Conservation (phyloP, 2,113 vertebrate genomes). For the Climacteris rufus region DNA sequence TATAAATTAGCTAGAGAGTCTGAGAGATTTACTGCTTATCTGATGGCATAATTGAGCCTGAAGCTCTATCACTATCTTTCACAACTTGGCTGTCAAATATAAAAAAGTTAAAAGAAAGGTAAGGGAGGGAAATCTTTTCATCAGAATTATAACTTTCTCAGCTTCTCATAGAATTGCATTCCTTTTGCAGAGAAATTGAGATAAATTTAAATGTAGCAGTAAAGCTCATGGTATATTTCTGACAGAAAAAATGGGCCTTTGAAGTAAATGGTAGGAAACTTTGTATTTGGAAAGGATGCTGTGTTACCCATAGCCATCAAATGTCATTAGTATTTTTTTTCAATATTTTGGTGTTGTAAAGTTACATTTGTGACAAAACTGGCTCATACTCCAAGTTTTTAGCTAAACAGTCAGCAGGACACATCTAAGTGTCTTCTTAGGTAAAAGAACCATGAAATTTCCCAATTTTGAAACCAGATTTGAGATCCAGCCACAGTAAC, state of each 20-base stretch:
- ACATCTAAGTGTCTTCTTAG: neutral
- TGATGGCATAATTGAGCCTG: conserved; percentile 35
- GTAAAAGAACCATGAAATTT: neutral
- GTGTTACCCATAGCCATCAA: neutral
- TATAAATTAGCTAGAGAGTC: conserved; percentile 57
- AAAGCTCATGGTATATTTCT: neutral
- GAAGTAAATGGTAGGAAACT: neutral
- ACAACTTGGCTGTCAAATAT: neutral
- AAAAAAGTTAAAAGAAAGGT: neutral
- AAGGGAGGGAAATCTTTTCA: neutral
- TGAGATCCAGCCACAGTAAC: neutral
- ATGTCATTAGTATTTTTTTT: neutral
- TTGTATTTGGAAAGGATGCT: neutral
- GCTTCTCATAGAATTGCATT: neutral
- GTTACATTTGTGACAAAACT: neutral
- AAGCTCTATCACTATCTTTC: neutral
- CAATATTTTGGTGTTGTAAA: neutral
- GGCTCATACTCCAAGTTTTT: neutral
- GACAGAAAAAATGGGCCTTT: neutral
- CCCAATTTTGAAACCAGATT: neutral
- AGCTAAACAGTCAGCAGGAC: neutral
- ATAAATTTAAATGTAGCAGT: neutral
- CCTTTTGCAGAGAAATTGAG: neutral
- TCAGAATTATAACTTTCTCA: neutral
- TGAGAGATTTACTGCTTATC: neutral